phyloP scores from a whole-genome alignment of 2,113 vertebrate genomes.

The Bothrops jararaca region DNA sequence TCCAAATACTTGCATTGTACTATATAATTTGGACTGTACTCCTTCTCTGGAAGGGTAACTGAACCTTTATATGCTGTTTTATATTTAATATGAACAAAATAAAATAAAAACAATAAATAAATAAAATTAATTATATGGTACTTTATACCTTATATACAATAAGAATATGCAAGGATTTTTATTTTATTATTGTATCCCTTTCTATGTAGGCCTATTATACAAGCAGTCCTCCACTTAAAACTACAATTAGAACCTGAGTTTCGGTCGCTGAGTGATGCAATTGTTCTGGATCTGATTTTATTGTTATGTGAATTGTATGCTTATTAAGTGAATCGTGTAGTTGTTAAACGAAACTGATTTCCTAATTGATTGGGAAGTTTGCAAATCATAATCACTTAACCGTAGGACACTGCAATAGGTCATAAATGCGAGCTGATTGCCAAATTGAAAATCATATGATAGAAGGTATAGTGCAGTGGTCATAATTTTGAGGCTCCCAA shows the following conservation, averaged over 20 bases:
- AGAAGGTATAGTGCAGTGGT: background rate
- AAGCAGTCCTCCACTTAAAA: background rate
- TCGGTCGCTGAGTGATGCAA: background rate
- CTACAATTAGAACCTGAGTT: background rate
- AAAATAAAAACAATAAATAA: too few relatives aligned
- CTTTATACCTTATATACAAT: background rate
- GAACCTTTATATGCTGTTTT: background rate
- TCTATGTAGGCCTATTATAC: background rate
- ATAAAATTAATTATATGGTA: background rate
- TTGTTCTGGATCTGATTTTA: background rate
- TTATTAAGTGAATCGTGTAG: background rate
- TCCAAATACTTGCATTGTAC: background rate
- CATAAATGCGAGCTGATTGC: background rate
- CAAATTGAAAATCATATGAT: background rate
- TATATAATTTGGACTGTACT: background rate
- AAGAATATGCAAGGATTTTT: background rate
- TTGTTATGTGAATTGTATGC: background rate
- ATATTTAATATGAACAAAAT: background rate
- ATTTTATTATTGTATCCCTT: background rate
- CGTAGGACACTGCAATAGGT: background rate
- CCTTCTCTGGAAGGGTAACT: background rate
- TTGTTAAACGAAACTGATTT: background rate
- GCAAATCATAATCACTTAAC: background rate
- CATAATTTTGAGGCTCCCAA: too few relatives aligned
- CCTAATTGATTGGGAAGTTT: background rate